A percentile compares a stretch with the other conserved stretches of the same genome.
Conservation (phyloP, 2,888 invertebrate genomes). For the Caenorhabditis sp. region DNA sequence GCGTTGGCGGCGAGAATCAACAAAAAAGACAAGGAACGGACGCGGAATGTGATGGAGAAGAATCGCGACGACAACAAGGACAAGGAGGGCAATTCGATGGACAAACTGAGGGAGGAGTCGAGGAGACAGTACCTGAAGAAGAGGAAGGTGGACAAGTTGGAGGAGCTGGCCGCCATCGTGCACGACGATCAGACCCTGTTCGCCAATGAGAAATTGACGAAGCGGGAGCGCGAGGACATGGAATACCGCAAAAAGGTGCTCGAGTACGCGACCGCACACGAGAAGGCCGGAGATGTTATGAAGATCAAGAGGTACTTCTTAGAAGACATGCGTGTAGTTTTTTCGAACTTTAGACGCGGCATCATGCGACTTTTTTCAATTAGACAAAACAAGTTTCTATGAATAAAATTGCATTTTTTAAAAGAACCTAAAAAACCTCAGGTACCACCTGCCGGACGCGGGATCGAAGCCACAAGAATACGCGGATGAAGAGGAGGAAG, state of each 20-base stretch:
- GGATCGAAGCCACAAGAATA: slow-evolving; percentile 63
- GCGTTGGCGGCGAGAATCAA: slow-evolving; percentile 92
- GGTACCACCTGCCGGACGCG: slow-evolving; percentile 77
- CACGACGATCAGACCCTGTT: slow-evolving; percentile 96
- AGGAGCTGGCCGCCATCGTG: slow-evolving; percentile 94
- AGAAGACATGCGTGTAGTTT: no score
- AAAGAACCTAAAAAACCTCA: slow-evolving; percentile 15
- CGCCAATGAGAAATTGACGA: slow-evolving; percentile 89
- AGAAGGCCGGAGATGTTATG: slow-evolving; percentile 92
- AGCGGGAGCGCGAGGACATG: slow-evolving; percentile 88
- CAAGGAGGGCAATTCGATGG: slow-evolving; percentile 54
- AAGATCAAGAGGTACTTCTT: slow-evolving; percentile 90
- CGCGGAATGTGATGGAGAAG: slow-evolving; percentile 85
- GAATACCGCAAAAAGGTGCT: slow-evolving; percentile 92
- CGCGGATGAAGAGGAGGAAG: slow-evolving; percentile 73
- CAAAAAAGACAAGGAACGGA: slow-evolving; percentile 90
- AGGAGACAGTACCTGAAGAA: slow-evolving; percentile 94
- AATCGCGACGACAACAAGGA: slow-evolving; percentile 73
- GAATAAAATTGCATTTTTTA: not conserved
- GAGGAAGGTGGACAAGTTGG: slow-evolving; percentile 94
- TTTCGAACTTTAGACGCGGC: no score
- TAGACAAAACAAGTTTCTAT: not conserved
- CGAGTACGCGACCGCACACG: slow-evolving; percentile 93
- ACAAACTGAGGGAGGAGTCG: slow-evolving; percentile 88
- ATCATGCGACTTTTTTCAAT: no score